These are phyloP conservation scores for Polylopha cassiicola DNA, from an alignment of 2,888 invertebrate genomes.

Conservation along the genomic window DNA sequence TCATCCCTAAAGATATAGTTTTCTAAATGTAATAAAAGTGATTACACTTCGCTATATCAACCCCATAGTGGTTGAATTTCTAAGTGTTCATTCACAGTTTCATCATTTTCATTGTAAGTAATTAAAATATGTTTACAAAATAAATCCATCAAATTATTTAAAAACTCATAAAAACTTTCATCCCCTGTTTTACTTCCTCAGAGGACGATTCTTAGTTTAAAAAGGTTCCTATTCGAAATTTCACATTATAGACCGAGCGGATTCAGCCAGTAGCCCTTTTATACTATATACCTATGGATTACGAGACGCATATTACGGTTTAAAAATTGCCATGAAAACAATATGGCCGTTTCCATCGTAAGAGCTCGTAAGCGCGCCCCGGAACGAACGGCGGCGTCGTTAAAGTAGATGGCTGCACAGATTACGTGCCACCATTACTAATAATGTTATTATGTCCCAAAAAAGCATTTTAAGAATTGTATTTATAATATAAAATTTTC, in stretches of 20 bases:
- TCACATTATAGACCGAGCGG: not conserved
- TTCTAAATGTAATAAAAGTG: too few species aligned
- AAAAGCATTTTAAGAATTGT: not conserved
- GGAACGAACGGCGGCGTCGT: conserved; percentile 29
- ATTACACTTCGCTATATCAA: too few species aligned
- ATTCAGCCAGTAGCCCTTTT: not conserved
- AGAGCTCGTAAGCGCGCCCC: conserved; percentile 25
- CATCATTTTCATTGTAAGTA: too few species aligned
- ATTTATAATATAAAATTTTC: not conserved
- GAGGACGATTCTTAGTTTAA: too few species aligned
- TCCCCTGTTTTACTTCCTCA: conserved; percentile 4
- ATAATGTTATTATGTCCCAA: conserved; percentile 11
- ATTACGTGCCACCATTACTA: conserved; percentile 33
- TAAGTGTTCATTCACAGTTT: too few species aligned
- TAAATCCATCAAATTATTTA: too few species aligned
- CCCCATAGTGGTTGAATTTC: too few species aligned
- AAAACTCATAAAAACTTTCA: too few species aligned
- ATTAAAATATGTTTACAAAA: too few species aligned
- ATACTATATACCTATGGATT: not conserved
- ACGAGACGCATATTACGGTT: not conserved
- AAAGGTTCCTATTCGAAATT: not conserved
- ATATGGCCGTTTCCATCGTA: conserved; percentile 14
- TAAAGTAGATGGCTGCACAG: conserved; percentile 36
- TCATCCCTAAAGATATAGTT: too few species aligned
- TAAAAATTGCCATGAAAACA: conserved; percentile 20